A percentile compares a stretch with the other conserved stretches of the same genome.
Conservation (phyloP, 2,888 invertebrate species). For the Yponomeuta sedellus region DNA sequence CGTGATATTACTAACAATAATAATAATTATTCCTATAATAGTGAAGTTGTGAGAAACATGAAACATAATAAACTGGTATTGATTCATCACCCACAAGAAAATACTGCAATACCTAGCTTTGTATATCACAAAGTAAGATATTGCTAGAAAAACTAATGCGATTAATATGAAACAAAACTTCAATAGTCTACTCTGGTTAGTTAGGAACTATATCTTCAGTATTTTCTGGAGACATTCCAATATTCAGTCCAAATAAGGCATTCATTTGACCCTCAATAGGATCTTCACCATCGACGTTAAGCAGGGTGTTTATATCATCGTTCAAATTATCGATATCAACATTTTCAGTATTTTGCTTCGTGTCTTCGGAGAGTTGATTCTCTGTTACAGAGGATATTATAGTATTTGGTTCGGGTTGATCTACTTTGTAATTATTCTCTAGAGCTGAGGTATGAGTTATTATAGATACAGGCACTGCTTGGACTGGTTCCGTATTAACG, state of each 20-base stretch:
- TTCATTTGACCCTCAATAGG: conserved; percentile 1
- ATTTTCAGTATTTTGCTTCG: neutral
- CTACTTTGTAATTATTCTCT: conserved; percentile 21
- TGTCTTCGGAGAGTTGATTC: neutral
- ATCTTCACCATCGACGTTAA: neutral
- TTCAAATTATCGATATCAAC: conserved; percentile 2
- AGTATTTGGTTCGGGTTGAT: conserved; percentile 15
- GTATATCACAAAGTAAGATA: no score
- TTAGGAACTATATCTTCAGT: neutral
- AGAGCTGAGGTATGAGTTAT: conserved; percentile 20
- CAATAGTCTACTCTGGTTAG: neutral
- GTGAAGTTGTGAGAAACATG: no score
- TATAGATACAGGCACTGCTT: conserved; percentile 22
- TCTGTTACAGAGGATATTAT: neutral
- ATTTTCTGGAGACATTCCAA: neutral
- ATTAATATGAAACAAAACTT: neutral
- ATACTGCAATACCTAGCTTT: no score
- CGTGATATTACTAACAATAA: no score
- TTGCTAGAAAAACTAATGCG: neutral
- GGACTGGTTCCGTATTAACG: conserved; percentile 25
- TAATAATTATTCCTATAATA: no score
- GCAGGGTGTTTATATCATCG: neutral
- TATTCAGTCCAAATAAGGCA: neutral
- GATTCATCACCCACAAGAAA: no score
- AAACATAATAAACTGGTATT: no score